Evolutionary conservation across 1,140 invertebrate species (phyloP), one percentile per base, ranked within the genome.

Genomic region (Nephotettix cincticeps): DNA sequence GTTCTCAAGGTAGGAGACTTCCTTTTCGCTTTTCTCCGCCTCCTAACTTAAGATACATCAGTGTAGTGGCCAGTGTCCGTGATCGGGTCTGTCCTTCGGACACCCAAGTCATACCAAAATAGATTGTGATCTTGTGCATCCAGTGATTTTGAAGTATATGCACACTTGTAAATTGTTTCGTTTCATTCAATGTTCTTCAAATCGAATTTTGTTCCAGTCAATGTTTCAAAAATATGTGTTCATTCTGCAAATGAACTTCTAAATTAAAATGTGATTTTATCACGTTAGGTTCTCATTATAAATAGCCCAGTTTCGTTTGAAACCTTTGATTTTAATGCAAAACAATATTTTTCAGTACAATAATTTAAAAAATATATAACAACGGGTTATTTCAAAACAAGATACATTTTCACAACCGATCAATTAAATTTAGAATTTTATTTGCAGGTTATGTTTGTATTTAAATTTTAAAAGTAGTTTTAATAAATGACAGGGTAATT

Each of bases 191-290:
- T 61, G 47, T 51, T 51, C 4, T 17, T 19, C 9, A 2, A 27
- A 23, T 61, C 6, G 4, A 61, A 4, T 61, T 61, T 27, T 25
- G 56, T 61, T 61, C 4, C 6, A 61, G 13, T 61, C 9, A 61
- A 61, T 61, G 56, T 61, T 61, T 27, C 21, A 61, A 61, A 36
- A 36, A 6, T 27, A 61, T 61, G 56, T 43, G 32, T 67, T 67
- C 23, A 43, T 27, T 58, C 71, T 72, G 71, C 71, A 72, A 72
- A 72, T 72, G 63, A 72, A 72, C 67, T 72, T 72, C 71, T 69
- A 72, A 72, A 68, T 47, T 63, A 19, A 23, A 36, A 65, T 21
- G 14, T 17, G 36, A 65, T 36, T 28, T 30, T 11, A 28, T 61
- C 56, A 27, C 2, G 28, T 2, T 23, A 17, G 14, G 11, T 61